Evolutionary conservation across 2,113 vertebrate species (phyloP).

Genomic region (Kobus ellipsiprymnus): DNA sequence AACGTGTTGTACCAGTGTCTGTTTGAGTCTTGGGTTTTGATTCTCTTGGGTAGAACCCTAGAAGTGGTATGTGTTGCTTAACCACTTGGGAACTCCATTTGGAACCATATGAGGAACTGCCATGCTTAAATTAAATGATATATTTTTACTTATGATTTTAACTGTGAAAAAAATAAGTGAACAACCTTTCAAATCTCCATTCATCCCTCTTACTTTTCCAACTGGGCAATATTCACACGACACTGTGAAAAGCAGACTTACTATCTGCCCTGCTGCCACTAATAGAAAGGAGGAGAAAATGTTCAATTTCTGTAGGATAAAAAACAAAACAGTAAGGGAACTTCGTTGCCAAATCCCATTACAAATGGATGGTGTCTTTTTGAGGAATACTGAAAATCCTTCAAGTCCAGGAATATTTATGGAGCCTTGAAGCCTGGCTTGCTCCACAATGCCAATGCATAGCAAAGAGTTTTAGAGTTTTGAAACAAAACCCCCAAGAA

Average conservation of each 20-base stretch:
- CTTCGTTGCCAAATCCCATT: not conserved
- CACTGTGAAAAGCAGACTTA: not conserved
- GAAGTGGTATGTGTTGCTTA: not conserved
- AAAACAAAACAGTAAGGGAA: not conserved
- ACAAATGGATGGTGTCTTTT: not conserved
- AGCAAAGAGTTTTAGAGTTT: not conserved
- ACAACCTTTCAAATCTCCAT: not conserved
- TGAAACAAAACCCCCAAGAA: conserved; percentile 56
- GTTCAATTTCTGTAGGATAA: not conserved
- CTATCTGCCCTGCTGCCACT: not conserved
- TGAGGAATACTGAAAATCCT: not conserved
- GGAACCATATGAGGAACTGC: not conserved
- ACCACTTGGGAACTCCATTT: not conserved
- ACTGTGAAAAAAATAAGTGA: not conserved
- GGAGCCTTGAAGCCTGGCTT: not conserved
- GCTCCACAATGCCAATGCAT: not conserved
- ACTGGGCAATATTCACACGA: not conserved
- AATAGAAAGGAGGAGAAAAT: not conserved
- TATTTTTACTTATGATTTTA: conserved; percentile 4
- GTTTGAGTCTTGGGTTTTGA: not conserved
- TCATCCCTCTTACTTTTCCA: not conserved
- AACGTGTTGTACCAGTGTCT: fast-evolving
- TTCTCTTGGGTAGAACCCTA: not conserved
- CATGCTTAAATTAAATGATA: not conserved
- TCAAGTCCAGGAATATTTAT: not conserved